A percentile compares a stretch with the other conserved stretches of the same genome.
phyloP scores from a whole-genome alignment of 2,113 vertebrate genomes.

The Microtus ochrogaster region DNA sequence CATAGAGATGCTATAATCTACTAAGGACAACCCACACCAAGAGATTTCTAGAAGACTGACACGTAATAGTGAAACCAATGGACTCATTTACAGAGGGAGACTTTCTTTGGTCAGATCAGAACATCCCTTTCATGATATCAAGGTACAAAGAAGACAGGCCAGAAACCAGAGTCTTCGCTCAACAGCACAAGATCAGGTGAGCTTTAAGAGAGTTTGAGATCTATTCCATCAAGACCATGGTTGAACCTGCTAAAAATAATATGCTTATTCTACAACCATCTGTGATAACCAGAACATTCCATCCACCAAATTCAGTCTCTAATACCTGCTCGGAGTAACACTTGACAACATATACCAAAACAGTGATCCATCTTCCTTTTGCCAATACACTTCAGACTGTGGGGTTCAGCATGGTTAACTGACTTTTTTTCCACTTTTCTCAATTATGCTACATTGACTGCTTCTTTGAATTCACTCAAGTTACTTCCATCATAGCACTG shows the following conservation, averaged over 20 bases:
- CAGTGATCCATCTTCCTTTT: neutral
- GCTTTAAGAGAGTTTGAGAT: neutral
- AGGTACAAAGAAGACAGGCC: neutral
- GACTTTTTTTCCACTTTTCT: neutral
- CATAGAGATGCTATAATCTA: neutral
- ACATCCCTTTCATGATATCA: neutral
- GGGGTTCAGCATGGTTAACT: neutral
- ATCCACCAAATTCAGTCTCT: neutral
- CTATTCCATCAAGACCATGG: neutral
- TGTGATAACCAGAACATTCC: conserved; percentile 7
- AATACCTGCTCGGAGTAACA: accelerated
- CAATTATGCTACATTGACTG: neutral
- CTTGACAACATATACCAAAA: neutral
- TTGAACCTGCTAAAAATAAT: neutral
- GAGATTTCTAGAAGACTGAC: conserved; percentile 10
- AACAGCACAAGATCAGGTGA: neutral
- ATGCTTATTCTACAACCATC: neutral
- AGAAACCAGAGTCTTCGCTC: neutral
- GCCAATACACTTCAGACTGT: neutral
- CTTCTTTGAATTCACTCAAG: neutral
- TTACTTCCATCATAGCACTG: neutral
- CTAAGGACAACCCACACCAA: neutral
- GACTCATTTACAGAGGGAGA: neutral
- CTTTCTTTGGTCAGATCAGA: neutral
- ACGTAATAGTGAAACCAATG: neutral